Base-by-base conservation (phyloP, 2,888 invertebrate genomes). In the Parochlus steinenii region DNA sequence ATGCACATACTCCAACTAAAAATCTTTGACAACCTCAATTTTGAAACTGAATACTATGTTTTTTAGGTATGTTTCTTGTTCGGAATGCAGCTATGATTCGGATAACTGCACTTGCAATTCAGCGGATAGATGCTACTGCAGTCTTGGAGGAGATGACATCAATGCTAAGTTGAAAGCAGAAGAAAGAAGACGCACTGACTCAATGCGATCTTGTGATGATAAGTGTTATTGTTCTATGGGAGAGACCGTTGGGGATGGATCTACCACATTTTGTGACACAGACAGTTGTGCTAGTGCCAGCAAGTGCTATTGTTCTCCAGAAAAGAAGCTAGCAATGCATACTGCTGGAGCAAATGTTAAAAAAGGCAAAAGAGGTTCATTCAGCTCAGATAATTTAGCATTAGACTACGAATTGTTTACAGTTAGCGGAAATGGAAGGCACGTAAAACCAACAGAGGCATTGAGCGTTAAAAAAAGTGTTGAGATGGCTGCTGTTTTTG, bases 271-370 rank as follows among this genome's bases (percentile, higher is more conserved):
- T 48, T 87, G 86, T 48, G 78, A 75, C 11, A 82, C 85, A 0
- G 86, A 87, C 52, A 83, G 82, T 48, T 89, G 87, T 50, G 71
- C 79, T 1, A 83, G 82, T 43, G 77, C 78, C 46, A 85, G 85
- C 53, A 86, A 86, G 54, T 87, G 87, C 51, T 87, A 87, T 50
- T 87, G 87, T 51, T 70, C 53, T 50, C 41, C 40, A 14, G 28
- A 17, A 10, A 38, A 39, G 17, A 39, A 39, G 19, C 25, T 20
- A 31, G 23, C 31, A 33, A 30, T 32, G 31, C 24, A 36, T 15
- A 11, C 10, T 4, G 23, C 26, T 15, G 25, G 5, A 15, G 29
- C 20, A 0, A 56, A 58, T 2, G 65, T 64, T 37, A 27, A 22
- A 14, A 18, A 28, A 10, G 58, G 56, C 34, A 67, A 67, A 40